Base-by-base conservation (phyloP, 2,113 vertebrate genomes). In the Rhineura floridana region DNA sequence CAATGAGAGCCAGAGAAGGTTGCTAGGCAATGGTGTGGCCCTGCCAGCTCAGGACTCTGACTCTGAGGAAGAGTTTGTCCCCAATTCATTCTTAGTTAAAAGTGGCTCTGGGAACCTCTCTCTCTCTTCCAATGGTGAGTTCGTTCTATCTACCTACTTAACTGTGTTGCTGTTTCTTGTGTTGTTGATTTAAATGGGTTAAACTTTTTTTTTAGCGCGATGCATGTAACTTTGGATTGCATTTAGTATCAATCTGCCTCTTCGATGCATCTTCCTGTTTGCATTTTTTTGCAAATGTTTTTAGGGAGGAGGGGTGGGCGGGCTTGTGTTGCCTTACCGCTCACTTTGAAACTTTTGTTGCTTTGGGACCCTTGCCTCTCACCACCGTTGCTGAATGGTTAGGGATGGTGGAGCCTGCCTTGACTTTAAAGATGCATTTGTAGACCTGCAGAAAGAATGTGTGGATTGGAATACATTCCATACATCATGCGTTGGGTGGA, bases 21-120 rank as follows among this genome's bases (percentile, higher is more conserved):
- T 99, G 98, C 98, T 98, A 98, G 98, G 98, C 98, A 98, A 98
- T 97, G 97, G 97, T 96, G 98, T 96, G 96, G 97, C 97, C 98
- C 98, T 97, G 97, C 97, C 98, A 97, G 97, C 97, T 98, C 98
- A 96, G 97, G 98, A 98, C 97, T 98, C 98, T 97, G 98, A 99
- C 97, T 98, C 98, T 96, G 98, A 99, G 94, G 98, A 98, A 98
- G 98, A 99, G 97, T 98, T 98, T 98, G 98, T 97, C 97, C 98
- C 98, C 95, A 97, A 98, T 97, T 98, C 98, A 95, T 98, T 99
- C 98, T 98, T 98, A 99, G 99, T 98, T 98, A 98, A 98, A 97
- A 98, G 97, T 97, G 98, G 98, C 97, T 98, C 98, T 95, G 98
- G 97, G 96, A 99, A 97, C 96, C 97, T 98, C 96, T 98, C 96